Conservation (phyloP, 2,113 vertebrate species). For the Macquaria australasica region DNA sequence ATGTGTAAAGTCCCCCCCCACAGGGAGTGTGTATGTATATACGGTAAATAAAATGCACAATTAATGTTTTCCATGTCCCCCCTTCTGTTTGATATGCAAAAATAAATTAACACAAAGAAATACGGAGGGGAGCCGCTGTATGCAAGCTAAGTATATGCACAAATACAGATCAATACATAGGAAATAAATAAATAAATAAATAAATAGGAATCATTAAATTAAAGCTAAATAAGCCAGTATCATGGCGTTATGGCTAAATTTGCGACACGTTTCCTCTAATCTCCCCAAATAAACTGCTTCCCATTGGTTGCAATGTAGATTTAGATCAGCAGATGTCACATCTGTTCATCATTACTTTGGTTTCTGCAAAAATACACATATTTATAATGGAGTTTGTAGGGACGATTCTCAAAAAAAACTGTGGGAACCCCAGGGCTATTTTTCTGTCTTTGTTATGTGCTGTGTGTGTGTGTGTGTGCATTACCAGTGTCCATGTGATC, state of each 20-base stretch:
- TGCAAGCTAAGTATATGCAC: neutral
- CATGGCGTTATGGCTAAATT: neutral
- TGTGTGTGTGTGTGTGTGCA: constrained; percentile 22
- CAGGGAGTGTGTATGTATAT: no score
- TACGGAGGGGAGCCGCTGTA: no score
- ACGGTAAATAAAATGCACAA: neutral
- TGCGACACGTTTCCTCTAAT: neutral
- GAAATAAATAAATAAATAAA: neutral
- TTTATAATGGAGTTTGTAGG: neutral
- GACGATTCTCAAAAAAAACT: neutral
- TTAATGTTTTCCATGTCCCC: neutral
- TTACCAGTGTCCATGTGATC: constrained; percentile 97
- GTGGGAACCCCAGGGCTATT: neutral
- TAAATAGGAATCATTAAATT: no score
- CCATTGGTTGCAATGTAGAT: neutral
- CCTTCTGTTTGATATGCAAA: neutral
- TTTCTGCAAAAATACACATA: neutral
- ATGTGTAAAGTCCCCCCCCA: neutral
- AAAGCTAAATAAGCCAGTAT: neutral
- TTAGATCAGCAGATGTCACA: neutral
- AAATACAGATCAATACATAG: neutral
- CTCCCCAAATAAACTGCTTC: neutral
- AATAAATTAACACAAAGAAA: no score
- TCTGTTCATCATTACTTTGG: constrained; percentile 1
- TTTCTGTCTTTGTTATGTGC: neutral